These are phyloP conservation scores for Cichladusa arquata DNA, from an alignment of 2,113 vertebrate genomes.

Conservation along the genomic window DNA sequence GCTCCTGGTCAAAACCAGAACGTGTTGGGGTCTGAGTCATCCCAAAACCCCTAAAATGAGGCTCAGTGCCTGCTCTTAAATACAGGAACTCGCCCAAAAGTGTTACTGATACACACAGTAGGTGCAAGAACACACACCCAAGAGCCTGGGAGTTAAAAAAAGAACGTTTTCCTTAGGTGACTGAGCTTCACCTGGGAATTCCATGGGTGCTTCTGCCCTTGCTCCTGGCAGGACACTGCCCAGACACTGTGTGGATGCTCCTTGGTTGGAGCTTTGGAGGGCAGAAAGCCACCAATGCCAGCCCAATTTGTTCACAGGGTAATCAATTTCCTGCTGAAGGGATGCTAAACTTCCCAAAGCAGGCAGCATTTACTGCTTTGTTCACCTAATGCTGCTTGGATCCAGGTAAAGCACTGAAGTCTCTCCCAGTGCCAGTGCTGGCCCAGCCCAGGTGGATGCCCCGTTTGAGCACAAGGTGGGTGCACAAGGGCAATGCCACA, in stretches of 20 bases:
- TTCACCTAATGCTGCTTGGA: background rate
- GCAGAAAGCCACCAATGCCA: no score
- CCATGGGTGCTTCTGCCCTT: background rate
- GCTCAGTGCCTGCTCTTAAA: background rate
- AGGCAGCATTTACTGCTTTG: background rate
- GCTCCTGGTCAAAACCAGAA: rapidly evolving
- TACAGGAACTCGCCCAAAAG: rapidly evolving
- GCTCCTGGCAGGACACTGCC: background rate
- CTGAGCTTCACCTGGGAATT: background rate
- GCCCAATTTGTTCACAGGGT: background rate
- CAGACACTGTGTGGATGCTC: rapidly evolving
- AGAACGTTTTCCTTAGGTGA: background rate
- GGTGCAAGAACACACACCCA: rapidly evolving
- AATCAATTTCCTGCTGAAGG: background rate
- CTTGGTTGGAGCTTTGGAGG: background rate
- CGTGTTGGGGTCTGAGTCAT: background rate
- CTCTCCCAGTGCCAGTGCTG: background rate
- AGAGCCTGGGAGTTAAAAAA: background rate
- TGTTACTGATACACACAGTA: rapidly evolving
- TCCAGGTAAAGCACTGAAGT: background rate
- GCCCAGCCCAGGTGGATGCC: background rate
- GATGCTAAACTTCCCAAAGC: background rate
- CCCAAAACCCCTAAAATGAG: background rate
- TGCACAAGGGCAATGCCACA: background rate
- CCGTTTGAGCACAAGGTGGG: background rate